Conservation (phyloP, 2,113 vertebrate species). For the Myodes glareolus region DNA sequence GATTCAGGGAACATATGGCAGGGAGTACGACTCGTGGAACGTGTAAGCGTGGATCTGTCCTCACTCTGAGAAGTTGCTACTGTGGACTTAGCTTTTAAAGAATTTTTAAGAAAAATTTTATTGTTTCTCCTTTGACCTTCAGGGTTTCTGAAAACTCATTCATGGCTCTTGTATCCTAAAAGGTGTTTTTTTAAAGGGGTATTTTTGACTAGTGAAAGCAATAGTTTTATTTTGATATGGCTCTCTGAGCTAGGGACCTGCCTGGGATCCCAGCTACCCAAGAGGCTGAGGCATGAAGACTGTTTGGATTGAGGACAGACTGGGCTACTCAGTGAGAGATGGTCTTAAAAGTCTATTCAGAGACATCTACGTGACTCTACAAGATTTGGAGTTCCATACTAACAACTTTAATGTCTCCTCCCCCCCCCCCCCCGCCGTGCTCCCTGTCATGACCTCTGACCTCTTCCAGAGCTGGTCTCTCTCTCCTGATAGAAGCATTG, state of each 20-base stretch:
- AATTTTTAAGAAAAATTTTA: constrained; percentile 39
- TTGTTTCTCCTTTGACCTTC: background rate
- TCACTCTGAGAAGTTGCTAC: background rate
- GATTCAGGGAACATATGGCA: background rate
- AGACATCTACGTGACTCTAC: background rate
- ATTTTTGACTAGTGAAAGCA: background rate
- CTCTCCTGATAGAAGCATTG: background rate
- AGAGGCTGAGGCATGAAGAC: background rate
- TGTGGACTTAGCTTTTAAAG: background rate
- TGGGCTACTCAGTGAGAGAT: background rate
- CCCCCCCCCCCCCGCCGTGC: too few relatives aligned
- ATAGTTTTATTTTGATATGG: background rate
- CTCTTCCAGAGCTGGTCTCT: background rate
- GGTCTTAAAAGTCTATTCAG: background rate
- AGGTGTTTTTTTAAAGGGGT: background rate
- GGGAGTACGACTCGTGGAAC: background rate
- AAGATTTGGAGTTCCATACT: background rate
- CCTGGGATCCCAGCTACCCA: background rate
- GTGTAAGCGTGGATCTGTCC: background rate
- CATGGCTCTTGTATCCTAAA: background rate
- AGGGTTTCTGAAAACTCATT: background rate
- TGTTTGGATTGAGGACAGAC: background rate
- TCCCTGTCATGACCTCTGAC: background rate
- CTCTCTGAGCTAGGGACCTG: background rate
- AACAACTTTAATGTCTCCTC: background rate